phyloP scores from a whole-genome alignment of 2,113 vertebrate genomes.

The Enhydra lutris region DNA sequence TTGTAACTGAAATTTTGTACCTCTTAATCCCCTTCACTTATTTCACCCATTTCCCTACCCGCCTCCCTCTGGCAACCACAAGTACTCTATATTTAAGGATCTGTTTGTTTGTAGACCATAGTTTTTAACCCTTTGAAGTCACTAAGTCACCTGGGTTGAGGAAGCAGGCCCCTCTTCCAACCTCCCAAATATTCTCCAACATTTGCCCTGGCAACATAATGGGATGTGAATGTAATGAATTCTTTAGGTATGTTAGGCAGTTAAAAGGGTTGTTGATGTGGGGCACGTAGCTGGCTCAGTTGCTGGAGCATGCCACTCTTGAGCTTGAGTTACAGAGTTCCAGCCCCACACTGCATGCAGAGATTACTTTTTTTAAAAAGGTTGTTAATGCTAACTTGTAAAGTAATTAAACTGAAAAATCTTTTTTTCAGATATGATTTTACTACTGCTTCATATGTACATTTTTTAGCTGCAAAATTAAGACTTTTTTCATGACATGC shows the following conservation, averaged over 20 bases:
- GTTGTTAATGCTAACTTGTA: neutral
- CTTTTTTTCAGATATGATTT: constrained; percentile 8
- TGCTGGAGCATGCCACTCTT: neutral
- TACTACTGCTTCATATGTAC: neutral
- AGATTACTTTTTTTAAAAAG: neutral
- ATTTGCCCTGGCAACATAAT: neutral
- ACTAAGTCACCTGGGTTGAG: neutral
- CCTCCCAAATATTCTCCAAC: neutral
- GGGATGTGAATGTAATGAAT: neutral
- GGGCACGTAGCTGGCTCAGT: neutral
- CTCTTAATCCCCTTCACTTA: neutral
- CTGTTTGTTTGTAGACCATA: neutral
- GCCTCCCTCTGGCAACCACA: neutral
- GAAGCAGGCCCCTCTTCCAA: neutral
- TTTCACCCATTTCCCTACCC: neutral
- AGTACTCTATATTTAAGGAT: neutral
- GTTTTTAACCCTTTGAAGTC: neutral
- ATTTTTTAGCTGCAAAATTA: neutral
- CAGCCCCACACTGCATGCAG: neutral
- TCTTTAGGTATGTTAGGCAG: neutral
- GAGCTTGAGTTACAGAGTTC: neutral
- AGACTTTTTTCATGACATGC: neutral
- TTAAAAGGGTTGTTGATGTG: neutral
- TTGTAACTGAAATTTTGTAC: neutral
- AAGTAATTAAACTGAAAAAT: neutral